A percentile compares a stretch with the other conserved stretches of the same genome.
Conservation (phyloP, 2,797 vertebrate species). For the Falco naumanni region DNA sequence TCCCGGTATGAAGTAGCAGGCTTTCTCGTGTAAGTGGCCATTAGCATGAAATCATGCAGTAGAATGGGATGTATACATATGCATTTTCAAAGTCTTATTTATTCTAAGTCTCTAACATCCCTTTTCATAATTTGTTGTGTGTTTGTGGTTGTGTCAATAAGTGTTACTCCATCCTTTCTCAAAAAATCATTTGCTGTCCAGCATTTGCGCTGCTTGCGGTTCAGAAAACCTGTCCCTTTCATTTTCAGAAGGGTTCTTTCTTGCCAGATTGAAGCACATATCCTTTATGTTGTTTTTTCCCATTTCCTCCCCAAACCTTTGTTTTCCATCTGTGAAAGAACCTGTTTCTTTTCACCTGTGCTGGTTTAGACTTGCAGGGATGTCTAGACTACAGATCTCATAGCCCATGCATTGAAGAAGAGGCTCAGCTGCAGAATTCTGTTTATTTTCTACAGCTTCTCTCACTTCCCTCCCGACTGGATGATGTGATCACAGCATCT, state of each 20-base stretch:
- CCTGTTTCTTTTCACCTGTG: not conserved
- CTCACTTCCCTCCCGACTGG: not conserved
- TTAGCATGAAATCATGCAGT: not conserved
- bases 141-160: not conserved
- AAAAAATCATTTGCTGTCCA: not conserved
- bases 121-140: not conserved
- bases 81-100: not conserved
- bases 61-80: not conserved
- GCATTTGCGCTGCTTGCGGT: not conserved
- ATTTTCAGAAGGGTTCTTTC: slow-evolving; percentile 14
- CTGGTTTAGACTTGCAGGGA: slow-evolving; percentile 16
- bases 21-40: not conserved
- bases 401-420: not conserved
- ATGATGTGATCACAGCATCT: slow-evolving; percentile 51
- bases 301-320: not conserved
- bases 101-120: not conserved
- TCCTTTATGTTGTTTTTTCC: not conserved
- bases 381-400: not conserved
- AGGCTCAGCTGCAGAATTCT: slow-evolving; percentile 17
- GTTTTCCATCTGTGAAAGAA: not conserved
- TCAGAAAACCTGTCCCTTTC: not conserved
- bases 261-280: not conserved
- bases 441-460: slow-evolving; percentile 26
- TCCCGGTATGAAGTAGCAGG: not conserved
- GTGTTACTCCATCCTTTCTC: not conserved